Evolutionary conservation across 2,888 invertebrate species (phyloP), one percentile per base, ranked within the genome.

Genomic region (Lycia hirtaria): DNA sequence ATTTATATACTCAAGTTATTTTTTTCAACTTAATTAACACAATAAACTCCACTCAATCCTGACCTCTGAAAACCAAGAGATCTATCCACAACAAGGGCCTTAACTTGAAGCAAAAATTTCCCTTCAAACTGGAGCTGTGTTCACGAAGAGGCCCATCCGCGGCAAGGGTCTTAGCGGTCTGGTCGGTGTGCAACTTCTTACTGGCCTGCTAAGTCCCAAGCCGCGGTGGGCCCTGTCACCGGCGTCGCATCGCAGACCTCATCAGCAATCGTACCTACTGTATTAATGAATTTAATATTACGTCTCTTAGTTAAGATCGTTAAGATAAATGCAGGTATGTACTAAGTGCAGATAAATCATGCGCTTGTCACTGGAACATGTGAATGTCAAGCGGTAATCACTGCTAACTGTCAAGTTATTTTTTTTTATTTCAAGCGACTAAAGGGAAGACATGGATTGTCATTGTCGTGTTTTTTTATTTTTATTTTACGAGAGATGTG

Each of bases 181-280:
- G 93, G 93, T 94, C 82, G 82, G 92, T 92, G 72, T 88, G 60
- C 63, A 56, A 20, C 65, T 88, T 90, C 93, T 94, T 95, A 95
- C 95, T 96, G 95, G 95, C 95, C 95, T 96, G 95, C 95, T 95
- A 96, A 96, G 95, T 96, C 95, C 95, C 95, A 95, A 95, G 95
- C 93, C 92, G 88, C 92, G 93, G 86, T 75, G 79, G 81, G 73
- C 60, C 60, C 59, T 56, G 30, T 35, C 73, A 63, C 55, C 73
- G 14, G 35, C 49, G 35, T 33, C 26, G 30, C 40, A 17, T 28
- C 48, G 52, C 53, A 50, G 52, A 54, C 35, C 56, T 49, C 20
- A 53, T 60, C 57, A 60, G 47, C 47, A 56, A 51, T 45, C 32
- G 55, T 56, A 44, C 32, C 49, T 56, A 44, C 38, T 50, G 33